A percentile compares a stretch with the other conserved stretches of the same genome.
Conservation (phyloP, 2,113 vertebrate genomes). For the Falcunculus frontatus region DNA sequence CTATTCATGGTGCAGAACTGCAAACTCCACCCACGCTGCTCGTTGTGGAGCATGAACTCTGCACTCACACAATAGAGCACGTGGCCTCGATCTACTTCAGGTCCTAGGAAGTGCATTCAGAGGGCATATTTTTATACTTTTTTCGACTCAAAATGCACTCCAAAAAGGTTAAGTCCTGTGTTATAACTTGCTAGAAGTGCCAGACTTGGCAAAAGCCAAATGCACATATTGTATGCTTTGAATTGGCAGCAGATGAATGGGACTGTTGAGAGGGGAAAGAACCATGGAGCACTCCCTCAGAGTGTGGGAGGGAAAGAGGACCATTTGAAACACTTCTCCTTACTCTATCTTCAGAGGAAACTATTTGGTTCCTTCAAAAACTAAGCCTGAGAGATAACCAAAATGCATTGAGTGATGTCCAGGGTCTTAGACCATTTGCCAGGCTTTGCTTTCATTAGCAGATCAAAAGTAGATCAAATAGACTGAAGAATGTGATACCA, state of each 20-base stretch:
- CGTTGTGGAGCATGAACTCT: neutral
- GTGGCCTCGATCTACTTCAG: neutral
- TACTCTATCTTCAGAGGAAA: neutral
- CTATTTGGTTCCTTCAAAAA: neutral
- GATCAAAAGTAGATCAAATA: neutral
- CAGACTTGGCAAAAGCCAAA: neutral
- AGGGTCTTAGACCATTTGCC: neutral
- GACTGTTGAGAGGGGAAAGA: neutral
- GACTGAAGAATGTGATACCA: neutral
- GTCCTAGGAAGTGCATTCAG: neutral
- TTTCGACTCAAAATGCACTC: neutral
- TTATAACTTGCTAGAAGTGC: neutral
- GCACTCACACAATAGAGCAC: neutral
- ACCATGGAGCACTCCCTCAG: neutral
- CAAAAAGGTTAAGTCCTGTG: neutral
- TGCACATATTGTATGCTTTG: neutral
- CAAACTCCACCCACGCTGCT: neutral
- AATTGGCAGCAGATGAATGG: neutral
- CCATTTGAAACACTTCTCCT: neutral
- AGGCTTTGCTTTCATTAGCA: neutral
- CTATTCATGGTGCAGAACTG: neutral
- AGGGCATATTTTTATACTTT: neutral
- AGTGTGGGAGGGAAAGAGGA: neutral
- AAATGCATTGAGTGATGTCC: neutral
- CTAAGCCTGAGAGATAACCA: neutral